Evolutionary conservation across 2,888 invertebrate species (phyloP).

Genomic region (Dryomyza anilis): DNA sequence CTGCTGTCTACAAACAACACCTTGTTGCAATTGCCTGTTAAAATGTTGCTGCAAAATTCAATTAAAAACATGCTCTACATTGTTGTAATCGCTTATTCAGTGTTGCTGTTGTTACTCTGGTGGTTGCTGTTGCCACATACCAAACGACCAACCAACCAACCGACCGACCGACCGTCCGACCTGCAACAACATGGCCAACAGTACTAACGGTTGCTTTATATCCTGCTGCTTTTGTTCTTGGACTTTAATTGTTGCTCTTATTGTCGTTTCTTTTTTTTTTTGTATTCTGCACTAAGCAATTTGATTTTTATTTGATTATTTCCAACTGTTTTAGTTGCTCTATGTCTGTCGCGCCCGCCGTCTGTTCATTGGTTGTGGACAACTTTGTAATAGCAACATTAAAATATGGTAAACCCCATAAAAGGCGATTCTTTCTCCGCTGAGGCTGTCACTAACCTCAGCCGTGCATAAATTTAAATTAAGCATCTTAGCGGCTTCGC

Average conservation of each 20-base stretch:
- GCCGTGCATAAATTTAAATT: no score
- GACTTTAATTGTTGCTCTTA: background rate
- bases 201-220: no score
- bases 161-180: no score
- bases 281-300: background rate
- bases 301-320: constrained; percentile 16
- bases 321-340: background rate
- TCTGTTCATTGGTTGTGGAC: background rate
- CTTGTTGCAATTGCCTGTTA: constrained; percentile 10
- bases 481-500: no score
- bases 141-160: no score
- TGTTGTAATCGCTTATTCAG: constrained; percentile 26
- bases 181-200: no score
- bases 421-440: background rate
- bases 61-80: constrained; percentile 43
- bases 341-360: background rate
- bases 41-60: constrained; percentile 49
- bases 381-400: constrained; percentile 12
- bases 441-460: no score
- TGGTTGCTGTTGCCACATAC: background rate
- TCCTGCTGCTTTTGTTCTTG: constrained; percentile 13
- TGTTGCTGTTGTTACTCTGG: constrained; percentile 12
- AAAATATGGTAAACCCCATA: constrained; percentile 3
- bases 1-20: background rate
- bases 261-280: constrained; percentile 9